Conservation (phyloP, 2,797 vertebrate species). For the Tokudaia tokunoshimensis region DNA sequence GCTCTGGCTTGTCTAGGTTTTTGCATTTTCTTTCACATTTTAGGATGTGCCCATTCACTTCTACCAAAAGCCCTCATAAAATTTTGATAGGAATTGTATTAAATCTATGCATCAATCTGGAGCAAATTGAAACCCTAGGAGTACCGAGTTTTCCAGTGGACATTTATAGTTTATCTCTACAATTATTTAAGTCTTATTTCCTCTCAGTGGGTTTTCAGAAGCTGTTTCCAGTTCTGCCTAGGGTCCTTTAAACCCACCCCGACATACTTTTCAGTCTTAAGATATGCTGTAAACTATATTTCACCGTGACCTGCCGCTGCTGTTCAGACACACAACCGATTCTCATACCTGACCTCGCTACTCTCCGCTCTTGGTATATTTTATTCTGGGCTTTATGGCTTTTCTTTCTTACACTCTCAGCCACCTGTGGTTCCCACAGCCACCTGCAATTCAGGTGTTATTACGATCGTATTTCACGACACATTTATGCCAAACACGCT, state of each 20-base stretch:
- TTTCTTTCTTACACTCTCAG: not conserved
- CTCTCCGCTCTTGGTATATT: not conserved
- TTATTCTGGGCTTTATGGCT: not conserved
- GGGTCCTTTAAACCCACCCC: not conserved
- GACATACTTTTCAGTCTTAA: slow-evolving; percentile 34
- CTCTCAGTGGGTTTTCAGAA: slow-evolving; percentile 1
- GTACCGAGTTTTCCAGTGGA: not conserved
- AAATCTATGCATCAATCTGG: slow-evolving; percentile 42
- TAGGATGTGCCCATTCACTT: slow-evolving; percentile 21
- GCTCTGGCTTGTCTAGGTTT: not conserved
- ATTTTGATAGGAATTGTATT: slow-evolving; percentile 55
- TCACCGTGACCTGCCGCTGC: not conserved
- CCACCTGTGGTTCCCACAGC: not conserved
- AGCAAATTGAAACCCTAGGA: slow-evolving; percentile 34
- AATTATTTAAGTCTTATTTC: slow-evolving; percentile 39
- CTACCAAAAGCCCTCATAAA: not conserved
- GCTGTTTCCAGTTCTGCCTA: not conserved
- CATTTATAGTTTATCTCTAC: not conserved
- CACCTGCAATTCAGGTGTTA: not conserved
- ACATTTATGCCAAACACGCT: not conserved
- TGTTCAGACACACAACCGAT: not conserved
- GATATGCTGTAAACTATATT: not conserved
- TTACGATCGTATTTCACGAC: not conserved
- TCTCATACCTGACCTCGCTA: not conserved
- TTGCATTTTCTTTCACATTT: not conserved